Evolutionary conservation across 2,797 vertebrate genomes (phyloP), one percentile per base, ranked within the genome.

Genomic region (Anguilla marmorata): DNA sequence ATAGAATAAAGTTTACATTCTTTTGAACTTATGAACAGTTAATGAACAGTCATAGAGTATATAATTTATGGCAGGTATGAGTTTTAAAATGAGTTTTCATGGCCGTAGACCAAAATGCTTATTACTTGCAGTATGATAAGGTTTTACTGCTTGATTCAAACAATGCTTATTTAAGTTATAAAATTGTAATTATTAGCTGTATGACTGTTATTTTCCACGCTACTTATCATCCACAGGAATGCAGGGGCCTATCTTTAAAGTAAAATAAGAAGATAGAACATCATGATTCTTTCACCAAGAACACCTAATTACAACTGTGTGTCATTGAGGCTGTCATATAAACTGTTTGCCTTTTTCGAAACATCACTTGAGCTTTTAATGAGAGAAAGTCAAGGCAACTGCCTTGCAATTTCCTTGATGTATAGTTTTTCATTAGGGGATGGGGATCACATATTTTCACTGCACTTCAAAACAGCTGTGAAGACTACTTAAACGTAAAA

Each of bases 101-200:
- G 80, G 80, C 48, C 30, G 84, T 84, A 72, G 3, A 85, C 56
- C 63, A 50, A 74, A 52, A 84, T 30, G 19, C 63, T 85, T 84
- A 84, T 37, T 33, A 54, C 54, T 41, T 50, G 30, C 45, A 91
- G 88, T 90, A 88, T 85, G 90, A 91, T 83, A 72, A 86, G 85
- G 80, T 30, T 85, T 63, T 24, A 85, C 90, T 76, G 89, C 91
- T 92, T 91, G 84, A 92, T 93, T 93, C 92, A 89, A 93, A 94
- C 93, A 92, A 93, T 92, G 90, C 72, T 88, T 91, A 90, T 94
- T 93, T 91, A 90, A 92, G 91, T 90, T 94, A 93, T 95, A 94
- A 95, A 94, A 90, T 92, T 91, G 88, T 93, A 92, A 95, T 95
- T 94, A 94, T 94, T 94, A 95, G 93, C 90, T 87, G 86, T 91